Evolutionary conservation across 2,113 vertebrate species (phyloP), one percentile per base, ranked within the genome.

Genomic region (Corythaixoides concolor): DNA sequence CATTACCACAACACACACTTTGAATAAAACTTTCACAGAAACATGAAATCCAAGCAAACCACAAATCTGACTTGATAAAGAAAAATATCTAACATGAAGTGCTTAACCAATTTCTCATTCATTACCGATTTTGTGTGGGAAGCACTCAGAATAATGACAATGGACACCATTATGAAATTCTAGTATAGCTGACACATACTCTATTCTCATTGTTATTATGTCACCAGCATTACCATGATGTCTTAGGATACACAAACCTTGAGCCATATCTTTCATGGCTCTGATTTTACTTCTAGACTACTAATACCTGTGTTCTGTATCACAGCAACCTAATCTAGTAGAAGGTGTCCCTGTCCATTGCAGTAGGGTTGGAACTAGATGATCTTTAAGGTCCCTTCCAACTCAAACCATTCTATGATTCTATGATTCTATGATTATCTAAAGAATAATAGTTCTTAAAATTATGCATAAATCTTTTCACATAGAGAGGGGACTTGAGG

Each of bases 1-100:
- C 33, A 15, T 43, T 56, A 45, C 11, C 28, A 56, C 6, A 73
- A n/a, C 0, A 6, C 18, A 35, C 0, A 3, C 3, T 69, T 73
- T 56, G 27, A 80, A 69, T 35, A 43, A 76, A 76, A 58, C 6
- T 39, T 76, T 60, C 45, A 50, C 10, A 50, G 64, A 84, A 73
- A 49, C 0, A 10, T 30, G 15, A 86, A 58, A 76, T 50, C 11
- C 8, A 47, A 94, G 73, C 3, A 45, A 80, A 33, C 1, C 14
- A 41, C 2, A 59, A 19, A 67, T 93, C 50, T 74, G 14, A 56
- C 30, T 6, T 22, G 6, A 33, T 43, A 50, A 81, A 87, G 14
- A 62, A 74, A 49, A 78, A 17, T 2, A 26, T 73, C 22, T 63
- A 39, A 45, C 5, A 32, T 43, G 6, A 82, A 86, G 10, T 45